These are phyloP conservation scores for Ramphastos sulfuratus DNA, from an alignment of 2,113 vertebrate species.

Conservation along the genomic window DNA sequence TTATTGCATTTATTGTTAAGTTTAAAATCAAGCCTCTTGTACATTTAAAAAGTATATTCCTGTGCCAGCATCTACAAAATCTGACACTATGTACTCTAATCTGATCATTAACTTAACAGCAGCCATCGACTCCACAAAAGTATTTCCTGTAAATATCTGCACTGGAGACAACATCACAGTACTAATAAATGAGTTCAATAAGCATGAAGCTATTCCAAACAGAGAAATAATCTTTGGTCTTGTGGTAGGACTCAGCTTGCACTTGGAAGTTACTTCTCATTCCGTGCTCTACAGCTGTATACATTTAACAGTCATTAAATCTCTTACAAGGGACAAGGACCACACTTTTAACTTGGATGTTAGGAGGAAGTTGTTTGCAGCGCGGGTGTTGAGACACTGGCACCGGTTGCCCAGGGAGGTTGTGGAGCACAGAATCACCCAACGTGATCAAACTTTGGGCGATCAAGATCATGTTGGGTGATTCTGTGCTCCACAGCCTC, in stretches of 20 bases:
- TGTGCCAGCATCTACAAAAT: neutral
- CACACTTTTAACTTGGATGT: neutral
- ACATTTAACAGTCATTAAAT: neutral
- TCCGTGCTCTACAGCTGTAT: neutral
- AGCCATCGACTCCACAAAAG: neutral
- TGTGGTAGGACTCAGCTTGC: neutral
- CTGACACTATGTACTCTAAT: neutral
- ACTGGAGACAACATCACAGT: neutral
- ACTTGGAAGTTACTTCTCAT: neutral
- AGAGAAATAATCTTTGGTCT: neutral
- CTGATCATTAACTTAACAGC: neutral
- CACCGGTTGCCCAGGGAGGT: too few species aligned
- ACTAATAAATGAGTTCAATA: neutral
- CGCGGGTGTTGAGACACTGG: too few species aligned
- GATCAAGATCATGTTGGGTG: too few species aligned
- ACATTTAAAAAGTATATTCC: neutral
- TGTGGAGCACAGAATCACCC: too few species aligned
- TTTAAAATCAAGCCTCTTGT: neutral
- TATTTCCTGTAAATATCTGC: neutral
- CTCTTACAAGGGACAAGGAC: neutral
- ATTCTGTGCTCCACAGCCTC: too few species aligned
- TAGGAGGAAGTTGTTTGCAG: too few species aligned
- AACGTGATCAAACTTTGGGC: too few species aligned
- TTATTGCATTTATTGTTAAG: neutral
- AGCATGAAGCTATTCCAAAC: neutral